Conservation (phyloP, 2,113 vertebrate species). For the Phalacrocorax pelagicus region DNA sequence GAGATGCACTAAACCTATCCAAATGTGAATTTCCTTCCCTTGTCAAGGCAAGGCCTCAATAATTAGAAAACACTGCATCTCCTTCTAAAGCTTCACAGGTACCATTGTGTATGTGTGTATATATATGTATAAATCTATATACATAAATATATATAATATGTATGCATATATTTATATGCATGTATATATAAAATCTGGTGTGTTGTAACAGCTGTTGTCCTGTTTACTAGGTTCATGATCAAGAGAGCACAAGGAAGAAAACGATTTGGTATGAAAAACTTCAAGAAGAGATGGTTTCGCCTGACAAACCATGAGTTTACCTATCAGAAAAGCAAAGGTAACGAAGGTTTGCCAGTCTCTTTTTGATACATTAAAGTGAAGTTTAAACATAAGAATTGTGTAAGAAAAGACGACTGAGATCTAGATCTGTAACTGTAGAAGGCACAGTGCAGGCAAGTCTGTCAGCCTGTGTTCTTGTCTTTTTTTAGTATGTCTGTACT, state of each 20-base stretch:
- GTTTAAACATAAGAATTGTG: not conserved
- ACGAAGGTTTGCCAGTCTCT: not conserved
- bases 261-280: conserved; percentile 97
- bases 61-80: not conserved
- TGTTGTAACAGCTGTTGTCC: not conserved
- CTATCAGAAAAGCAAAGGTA: conserved; percentile 98
- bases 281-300: conserved; percentile 98
- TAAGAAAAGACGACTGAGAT: not conserved
- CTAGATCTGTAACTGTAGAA: not conserved
- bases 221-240: conserved; percentile 89
- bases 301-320: conserved; percentile 97
- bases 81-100: conserved; percentile 8
- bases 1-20: not conserved
- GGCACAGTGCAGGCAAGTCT: not conserved
- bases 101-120: not conserved
- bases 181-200: not conserved
- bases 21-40: not conserved
- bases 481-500: not conserved
- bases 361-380: not conserved
- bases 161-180: not conserved
- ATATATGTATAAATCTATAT: not conserved
- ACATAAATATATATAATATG: not conserved
- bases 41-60: not conserved
- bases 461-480: not conserved
- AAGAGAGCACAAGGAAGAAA: conserved; percentile 97